Base-by-base conservation (phyloP, 2,888 invertebrate genomes). In the Chymomyza fuscimana region DNA sequence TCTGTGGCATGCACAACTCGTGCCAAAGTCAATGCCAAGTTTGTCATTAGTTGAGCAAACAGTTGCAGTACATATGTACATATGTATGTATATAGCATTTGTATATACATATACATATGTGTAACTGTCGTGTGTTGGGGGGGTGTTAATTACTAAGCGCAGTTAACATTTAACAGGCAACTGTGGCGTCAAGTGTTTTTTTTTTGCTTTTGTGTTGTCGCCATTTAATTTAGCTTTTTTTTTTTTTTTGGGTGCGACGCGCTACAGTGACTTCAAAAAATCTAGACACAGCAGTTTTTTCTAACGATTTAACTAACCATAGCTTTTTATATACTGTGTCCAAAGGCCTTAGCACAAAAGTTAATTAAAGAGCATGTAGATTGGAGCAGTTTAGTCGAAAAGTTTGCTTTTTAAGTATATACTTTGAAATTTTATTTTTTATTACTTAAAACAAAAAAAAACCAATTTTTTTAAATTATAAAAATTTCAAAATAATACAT, bases 1-100 rank as follows among this genome's bases (percentile, higher is more conserved):
- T 19, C 10, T 22, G 25, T 15, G 29, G 10, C 12, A 12, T 58
- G 15, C 19, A 5, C 29, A 29, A 6, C 36, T 36, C 40, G 52
- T 40, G 59, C 40, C 68, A 68, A 63, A 63, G 68, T 68, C 63
- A 63, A 68, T 63, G 63, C 58, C 63, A 68, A 68, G 58, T 22
- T 46, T 19, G 54, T 54, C 12, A 46, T 46, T 46, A 46, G 40
- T 46, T 46, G 6, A 6, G 9, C 40, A 10, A 46, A 12, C 40
- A 7, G 32, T 7, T 32, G 32, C 32, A 32, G 32, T 32, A 46
- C 12, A 46, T 46, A 10, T 46, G 12, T 46, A 12, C 12, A 46
- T 12, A 46, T 46, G 3, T 54, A n/a, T 19, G 6, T 10, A n/a
- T 16, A n/a, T 19, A 15, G 4, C 4, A 25, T 4, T 25, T 54